Evolutionary conservation across 1,140 invertebrate genomes (phyloP), one percentile per base, ranked within the genome.

Genomic region (Bacillus rossius): DNA sequence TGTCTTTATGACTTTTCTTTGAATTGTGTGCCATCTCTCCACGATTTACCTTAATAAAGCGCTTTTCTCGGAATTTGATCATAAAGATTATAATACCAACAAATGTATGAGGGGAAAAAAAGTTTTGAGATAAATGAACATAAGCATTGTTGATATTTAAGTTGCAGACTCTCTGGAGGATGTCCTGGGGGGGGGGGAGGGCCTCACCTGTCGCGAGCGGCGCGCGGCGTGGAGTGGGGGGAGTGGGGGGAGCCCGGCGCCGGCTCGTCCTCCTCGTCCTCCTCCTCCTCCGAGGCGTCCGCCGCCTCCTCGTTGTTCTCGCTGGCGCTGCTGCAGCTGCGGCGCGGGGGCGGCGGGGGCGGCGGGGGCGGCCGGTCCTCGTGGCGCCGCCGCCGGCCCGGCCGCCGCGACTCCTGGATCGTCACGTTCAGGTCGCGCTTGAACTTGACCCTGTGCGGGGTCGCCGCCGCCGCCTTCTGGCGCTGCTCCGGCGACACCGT

Each of bases 401-500:
- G 26, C 19, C 20, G 10, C 16, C 57, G 37, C 14, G 66, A 54
- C 59, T 69, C 64, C 49, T 64, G 57, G 26, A 72, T 72, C 26
- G 70, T 72, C 34, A 72, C 69, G 57, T 70, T 72, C 16, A 72
- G 60, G 42, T 72, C 65, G 13, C 62, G 43, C 54, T 65, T 67
- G 57, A 62, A 60, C 25, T 56, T 55, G 43, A 61, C 59, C 38
- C 38, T 14, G 29, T 20, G 41, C 20, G 16, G 26, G 10, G 55
- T 20, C 3, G 58, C 2, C 34, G 20, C n/a, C 14, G 43, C 14
- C 56, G 45, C 40, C n/a, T 22, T 62, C 61, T 54, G 59, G 50
- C 74, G 70, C 59, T 79, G 77, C 64, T 93, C 91, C 13, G 91
- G 91, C 25, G 90, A 89, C 26, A 95, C 89, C 23, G 91, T 92